phyloP scores from a whole-genome alignment of 1,140 invertebrate genomes.

The Platorchestia sp. region DNA sequence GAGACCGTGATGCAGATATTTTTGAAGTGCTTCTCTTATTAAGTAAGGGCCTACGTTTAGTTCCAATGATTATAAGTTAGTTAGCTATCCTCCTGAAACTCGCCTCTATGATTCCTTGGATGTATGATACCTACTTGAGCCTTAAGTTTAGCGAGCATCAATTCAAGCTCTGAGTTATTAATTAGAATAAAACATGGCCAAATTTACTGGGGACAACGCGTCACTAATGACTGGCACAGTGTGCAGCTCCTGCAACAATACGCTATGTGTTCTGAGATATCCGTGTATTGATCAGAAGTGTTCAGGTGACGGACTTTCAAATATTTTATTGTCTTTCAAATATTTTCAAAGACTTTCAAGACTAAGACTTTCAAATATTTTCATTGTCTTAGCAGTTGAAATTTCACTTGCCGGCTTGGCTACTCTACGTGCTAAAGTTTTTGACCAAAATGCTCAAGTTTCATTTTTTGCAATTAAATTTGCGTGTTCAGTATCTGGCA shows the following conservation, averaged over 20 bases:
- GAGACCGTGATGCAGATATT: slow-evolving; percentile 37
- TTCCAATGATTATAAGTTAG: background rate
- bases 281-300: background rate
- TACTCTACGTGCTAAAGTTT: too few relatives aligned
- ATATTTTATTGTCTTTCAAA: too few relatives aligned
- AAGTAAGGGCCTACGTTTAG: background rate
- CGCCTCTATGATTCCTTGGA: background rate
- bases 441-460: too few relatives aligned
- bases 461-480: too few relatives aligned
- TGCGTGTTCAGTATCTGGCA: too few relatives aligned
- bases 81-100: background rate
- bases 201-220: background rate
- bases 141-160: background rate
- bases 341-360: too few relatives aligned
- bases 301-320: background rate
- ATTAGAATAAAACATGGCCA: background rate
- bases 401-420: too few relatives aligned
- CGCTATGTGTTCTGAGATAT: background rate
- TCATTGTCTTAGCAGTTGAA: too few relatives aligned
- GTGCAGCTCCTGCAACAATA: background rate
- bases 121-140: background rate
- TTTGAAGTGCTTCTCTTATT: slow-evolving; percentile 47
- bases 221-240: background rate
- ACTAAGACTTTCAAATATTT: too few relatives aligned
- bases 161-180: background rate